Conservation (phyloP, 2,888 invertebrate species). For the Odontomyia ornata region DNA sequence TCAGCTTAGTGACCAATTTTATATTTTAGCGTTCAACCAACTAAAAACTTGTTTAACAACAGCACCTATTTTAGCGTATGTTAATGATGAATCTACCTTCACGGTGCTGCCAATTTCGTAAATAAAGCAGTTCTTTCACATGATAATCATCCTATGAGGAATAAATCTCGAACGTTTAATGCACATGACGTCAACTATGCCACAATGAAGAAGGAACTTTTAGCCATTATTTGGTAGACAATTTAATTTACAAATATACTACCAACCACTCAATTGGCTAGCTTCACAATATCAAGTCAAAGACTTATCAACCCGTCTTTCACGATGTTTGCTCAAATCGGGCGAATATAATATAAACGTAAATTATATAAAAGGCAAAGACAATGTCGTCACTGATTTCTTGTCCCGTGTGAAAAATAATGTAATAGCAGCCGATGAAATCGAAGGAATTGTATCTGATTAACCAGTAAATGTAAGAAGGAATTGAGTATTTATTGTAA, state of each 20-base stretch:
- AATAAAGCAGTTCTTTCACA: conserved; percentile 54
- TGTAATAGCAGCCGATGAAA: not conserved
- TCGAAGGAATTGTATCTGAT: not conserved
- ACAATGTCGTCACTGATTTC: conserved; percentile 36
- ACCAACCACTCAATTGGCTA: conserved; percentile 39
- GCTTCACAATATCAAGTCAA: conserved; percentile 22
- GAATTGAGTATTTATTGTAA: not conserved
- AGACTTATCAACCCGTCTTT: conserved; percentile 28
- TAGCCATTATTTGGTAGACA: conserved; percentile 55
- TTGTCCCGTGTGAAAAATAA: not conserved
- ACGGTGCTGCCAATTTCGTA: conserved; percentile 52
- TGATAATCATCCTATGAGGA: conserved; percentile 53
- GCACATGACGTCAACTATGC: conserved; percentile 52
- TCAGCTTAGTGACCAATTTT: not conserved
- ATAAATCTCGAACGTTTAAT: conserved; percentile 51
- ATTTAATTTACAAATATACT: conserved; percentile 34
- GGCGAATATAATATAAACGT: conserved; percentile 30
- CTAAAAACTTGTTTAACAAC: conserved; percentile 20
- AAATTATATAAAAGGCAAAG: conserved; percentile 41
- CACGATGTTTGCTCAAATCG: conserved; percentile 16
- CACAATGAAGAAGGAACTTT: conserved; percentile 57
- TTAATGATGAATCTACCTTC: conserved; percentile 47
- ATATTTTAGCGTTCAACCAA: too few species aligned
- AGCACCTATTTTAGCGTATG: not conserved
- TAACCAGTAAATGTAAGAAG: not conserved